phyloP scores from a whole-genome alignment of 2,888 invertebrate species.

The Thera obeliscata region DNA sequence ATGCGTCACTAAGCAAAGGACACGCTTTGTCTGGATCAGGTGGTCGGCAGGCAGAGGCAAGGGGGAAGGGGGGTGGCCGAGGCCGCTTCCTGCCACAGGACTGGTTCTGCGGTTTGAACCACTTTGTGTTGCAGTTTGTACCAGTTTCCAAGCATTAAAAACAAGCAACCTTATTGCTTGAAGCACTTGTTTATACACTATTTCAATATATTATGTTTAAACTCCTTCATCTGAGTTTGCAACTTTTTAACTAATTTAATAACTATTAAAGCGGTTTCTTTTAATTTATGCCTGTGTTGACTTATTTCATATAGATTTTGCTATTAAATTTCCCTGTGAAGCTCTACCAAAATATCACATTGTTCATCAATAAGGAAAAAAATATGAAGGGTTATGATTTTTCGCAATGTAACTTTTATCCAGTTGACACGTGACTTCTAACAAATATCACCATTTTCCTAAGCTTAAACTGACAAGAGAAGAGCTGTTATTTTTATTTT shows the following conservation, averaged over 20 bases:
- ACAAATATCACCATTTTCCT: too few relatives aligned
- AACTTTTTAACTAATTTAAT: conserved; percentile 4
- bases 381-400: too few relatives aligned
- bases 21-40: conserved; percentile 82
- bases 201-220: conserved; percentile 21
- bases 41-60: conserved; percentile 51
- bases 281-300: too few relatives aligned
- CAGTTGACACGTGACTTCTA: too few relatives aligned
- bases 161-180: conserved; percentile 70
- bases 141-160: conserved; percentile 74
- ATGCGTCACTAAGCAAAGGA: conserved; percentile 79
- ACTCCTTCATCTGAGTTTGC: conserved; percentile 32
- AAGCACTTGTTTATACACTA: conserved; percentile 42
- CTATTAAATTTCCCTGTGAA: too few relatives aligned
- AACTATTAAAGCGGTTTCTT: conserved; percentile 8
- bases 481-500: too few relatives aligned
- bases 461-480: too few relatives aligned
- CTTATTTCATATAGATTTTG: too few relatives aligned
- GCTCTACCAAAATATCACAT: too few relatives aligned
- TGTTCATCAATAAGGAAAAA: too few relatives aligned
- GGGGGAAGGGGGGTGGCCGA: conserved; percentile 57
- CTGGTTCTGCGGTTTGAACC: conserved; percentile 81
- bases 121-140: conserved; percentile 80
- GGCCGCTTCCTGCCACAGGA: conserved; percentile 81
- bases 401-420: too few relatives aligned